These are phyloP conservation scores for Eupithecia centaureata DNA, from an alignment of 2,888 invertebrate species.

Conservation along the genomic window DNA sequence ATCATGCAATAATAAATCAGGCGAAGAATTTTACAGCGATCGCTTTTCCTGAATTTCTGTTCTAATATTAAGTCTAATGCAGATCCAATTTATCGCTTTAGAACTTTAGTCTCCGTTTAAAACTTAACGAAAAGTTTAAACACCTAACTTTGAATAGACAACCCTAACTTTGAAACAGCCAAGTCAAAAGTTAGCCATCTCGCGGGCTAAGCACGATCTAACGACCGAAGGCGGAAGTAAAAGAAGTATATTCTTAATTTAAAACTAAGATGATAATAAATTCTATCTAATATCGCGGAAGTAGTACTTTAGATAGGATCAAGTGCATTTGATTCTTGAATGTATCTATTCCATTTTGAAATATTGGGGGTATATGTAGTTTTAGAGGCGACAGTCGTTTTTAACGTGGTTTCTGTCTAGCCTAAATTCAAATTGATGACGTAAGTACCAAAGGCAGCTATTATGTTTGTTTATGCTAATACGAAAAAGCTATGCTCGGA, in stretches of 20 bases:
- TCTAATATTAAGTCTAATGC: neutral
- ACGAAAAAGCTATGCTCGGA: too few relatives aligned
- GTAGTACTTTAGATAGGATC: slow-evolving; percentile 32
- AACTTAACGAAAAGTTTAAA: slow-evolving; percentile 13
- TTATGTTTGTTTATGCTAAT: neutral
- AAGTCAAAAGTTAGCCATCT: slow-evolving; percentile 60
- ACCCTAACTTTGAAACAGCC: slow-evolving; percentile 59
- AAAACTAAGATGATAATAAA: slow-evolving; percentile 42
- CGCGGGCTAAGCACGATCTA: slow-evolving; percentile 57
- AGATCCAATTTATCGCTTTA: slow-evolving; percentile 9
- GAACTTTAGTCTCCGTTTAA: slow-evolving; percentile 4
- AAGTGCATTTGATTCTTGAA: slow-evolving; percentile 20
- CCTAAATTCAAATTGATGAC: neutral
- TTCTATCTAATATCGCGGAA: slow-evolving; percentile 35
- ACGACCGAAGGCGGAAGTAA: slow-evolving; percentile 53
- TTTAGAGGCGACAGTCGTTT: neutral
- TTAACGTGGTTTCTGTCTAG: neutral
- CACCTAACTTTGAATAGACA: slow-evolving; percentile 42
- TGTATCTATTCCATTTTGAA: slow-evolving; percentile 5
- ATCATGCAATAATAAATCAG: neutral
- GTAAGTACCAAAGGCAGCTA: neutral
- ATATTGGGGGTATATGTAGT: neutral
- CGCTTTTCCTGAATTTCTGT: neutral
- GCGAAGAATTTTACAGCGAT: neutral
- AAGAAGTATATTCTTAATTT: slow-evolving; percentile 48